Conservation (phyloP, 2,797 vertebrate genomes). For the Silurus aristotelis region DNA sequence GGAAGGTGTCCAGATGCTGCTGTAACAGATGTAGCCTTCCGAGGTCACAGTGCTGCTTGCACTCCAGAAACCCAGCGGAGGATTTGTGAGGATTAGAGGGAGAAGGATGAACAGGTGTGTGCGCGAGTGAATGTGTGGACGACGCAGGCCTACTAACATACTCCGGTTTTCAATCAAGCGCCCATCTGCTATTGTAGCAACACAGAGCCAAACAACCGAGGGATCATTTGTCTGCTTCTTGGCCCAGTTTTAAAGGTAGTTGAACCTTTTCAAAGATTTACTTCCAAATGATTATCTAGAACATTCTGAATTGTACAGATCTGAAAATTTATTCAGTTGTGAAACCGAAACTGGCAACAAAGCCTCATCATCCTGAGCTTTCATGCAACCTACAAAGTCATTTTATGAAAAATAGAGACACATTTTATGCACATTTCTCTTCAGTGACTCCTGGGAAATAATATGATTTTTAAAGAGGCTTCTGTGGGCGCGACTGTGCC, state of each 20-base stretch:
- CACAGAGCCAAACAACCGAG: neutral
- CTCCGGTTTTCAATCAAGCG: constrained; percentile 18
- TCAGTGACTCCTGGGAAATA: constrained; percentile 7
- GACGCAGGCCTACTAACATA: constrained; percentile 13
- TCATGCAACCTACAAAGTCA: neutral
- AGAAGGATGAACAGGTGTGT: constrained; percentile 40
- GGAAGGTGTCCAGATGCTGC: constrained; percentile 39
- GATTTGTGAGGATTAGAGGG: constrained; percentile 29
- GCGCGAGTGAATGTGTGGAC: neutral
- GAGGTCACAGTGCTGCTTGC: constrained; percentile 28
- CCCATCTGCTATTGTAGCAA: constrained; percentile 19
- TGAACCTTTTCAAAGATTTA: neutral
- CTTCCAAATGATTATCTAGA: constrained; percentile 1
- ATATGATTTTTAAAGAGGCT: constrained; percentile 6
- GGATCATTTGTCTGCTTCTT: neutral
- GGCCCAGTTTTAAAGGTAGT: neutral
- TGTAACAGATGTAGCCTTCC: constrained; percentile 23
- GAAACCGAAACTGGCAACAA: neutral
- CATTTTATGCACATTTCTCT: neutral
- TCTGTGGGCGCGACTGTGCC: neutral
- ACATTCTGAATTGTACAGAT: neutral
- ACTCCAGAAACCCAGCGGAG: constrained; percentile 28
- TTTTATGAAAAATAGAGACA: neutral
- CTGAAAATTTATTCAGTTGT: neutral
- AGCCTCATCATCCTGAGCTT: neutral